Percentiles rank a stretch among this genome's conserved stretches.
These are phyloP conservation scores for Ispidina lecontei DNA, from an alignment of 2,797 vertebrate species.

Conservation along the genomic window DNA sequence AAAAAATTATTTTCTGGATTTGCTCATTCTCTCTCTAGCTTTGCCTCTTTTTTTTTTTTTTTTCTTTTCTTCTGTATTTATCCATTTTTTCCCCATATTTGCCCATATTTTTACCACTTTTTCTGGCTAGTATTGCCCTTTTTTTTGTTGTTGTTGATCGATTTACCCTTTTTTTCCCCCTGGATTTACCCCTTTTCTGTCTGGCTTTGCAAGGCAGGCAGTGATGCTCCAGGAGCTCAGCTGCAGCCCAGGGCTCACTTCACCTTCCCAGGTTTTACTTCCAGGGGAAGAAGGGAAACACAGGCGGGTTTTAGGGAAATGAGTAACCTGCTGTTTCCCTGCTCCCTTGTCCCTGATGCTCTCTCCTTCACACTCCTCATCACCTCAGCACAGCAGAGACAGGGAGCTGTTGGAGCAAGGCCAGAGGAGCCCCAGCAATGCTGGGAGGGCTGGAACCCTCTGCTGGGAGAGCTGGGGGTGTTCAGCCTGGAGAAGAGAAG, in stretches of 20 bases:
- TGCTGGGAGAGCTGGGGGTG: neutral
- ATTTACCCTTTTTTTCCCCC: neutral
- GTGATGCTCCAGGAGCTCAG: accelerated
- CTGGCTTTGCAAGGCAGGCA: neutral
- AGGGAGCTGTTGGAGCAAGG: too few species aligned
- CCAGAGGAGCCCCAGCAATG: too few species aligned
- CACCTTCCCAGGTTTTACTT: neutral
- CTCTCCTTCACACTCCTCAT: neutral
- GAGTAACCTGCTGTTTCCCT: neutral
- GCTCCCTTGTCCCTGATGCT: neutral
- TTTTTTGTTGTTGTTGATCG: neutral
- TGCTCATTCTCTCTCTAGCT: too few species aligned
- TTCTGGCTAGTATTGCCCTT: too few species aligned
- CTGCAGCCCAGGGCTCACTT: neutral
- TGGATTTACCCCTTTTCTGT: neutral
- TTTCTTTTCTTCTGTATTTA: neutral
- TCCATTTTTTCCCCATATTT: too few species aligned
- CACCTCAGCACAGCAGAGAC: too few species aligned
- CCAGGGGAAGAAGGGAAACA: neutral
- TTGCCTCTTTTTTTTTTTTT: too few species aligned
- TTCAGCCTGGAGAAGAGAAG: neutral
- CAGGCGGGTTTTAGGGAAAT: neutral
- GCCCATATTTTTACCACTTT: too few species aligned
- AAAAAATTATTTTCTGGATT: too few species aligned
- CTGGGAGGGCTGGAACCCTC: too few species aligned